Evolutionary conservation across 23 tunicate species (phyloP), one percentile per base, ranked within the genome.

Genomic region (Aplidium turbinatum): DNA sequence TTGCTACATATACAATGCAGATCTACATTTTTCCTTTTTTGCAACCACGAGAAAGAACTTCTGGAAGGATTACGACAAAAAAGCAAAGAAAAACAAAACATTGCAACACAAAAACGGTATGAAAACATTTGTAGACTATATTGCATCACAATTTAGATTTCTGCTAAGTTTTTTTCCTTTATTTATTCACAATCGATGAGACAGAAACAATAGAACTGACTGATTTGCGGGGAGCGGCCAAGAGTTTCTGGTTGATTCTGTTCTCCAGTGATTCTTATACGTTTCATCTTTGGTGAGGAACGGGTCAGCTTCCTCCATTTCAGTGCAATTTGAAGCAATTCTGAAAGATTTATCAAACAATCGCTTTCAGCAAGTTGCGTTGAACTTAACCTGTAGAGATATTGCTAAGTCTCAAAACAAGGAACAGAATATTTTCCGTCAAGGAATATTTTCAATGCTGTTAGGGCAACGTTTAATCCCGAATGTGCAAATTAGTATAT

Each of bases 211-310:
- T n/a, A n/a, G n/a, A n/a, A n/a, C n/a, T n/a, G n/a, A n/a, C n/a
- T n/a, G n/a, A n/a, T n/a, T n/a, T n/a, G n/a, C n/a, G n/a, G n/a
- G n/a, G 31, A 28, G 23, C 7, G 93, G 93, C 93, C 93, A 86
- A 1, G 72, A 67, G 39, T 73, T 76, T 36, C 46, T 28, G 21
- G 46, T 16, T 1, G 70, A 29, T 0, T 86, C 93, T 7, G 51
- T 64, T 27, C 58, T 60, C 93, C 93, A 86, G 13, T 85, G 93
- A 46, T 86, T 86, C 68, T 72, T 63, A 27, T 47, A 86, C 0
- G 53, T 38, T n/a, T 83, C 76, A 46, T 61, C 82, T 19, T 52
- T 39, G 22, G 52, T 50, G 25, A 79, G 35, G n/a, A 86, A 60
- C 0, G 93, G 93, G 47, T 86, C 93, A 48, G 79, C 58, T 28